Percentiles rank a stretch among this genome's conserved stretches.
Evolutionary conservation across 1,140 invertebrate species (phyloP).

Genomic region (Zaprionus capensis): DNA sequence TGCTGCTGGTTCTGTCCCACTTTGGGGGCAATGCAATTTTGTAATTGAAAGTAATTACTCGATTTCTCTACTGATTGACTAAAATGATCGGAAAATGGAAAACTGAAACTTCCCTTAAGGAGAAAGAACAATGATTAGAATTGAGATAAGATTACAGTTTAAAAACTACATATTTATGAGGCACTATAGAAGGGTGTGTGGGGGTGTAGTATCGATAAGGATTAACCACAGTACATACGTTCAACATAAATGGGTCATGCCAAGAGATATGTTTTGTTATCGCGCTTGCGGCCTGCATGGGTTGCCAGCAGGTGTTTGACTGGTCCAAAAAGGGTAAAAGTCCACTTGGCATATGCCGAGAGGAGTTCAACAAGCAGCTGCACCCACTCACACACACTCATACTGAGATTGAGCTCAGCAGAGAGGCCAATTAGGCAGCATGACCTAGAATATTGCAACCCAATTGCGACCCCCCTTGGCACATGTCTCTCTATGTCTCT

Average conservation of each 20-base stretch:
- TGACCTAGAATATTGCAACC: constrained; percentile 75
- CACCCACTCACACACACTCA: constrained; percentile 28
- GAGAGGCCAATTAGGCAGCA: constrained; percentile 65
- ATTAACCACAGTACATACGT: not conserved
- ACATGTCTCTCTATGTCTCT: constrained; percentile 8
- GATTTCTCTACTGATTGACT: constrained; percentile 20
- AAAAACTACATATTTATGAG: not conserved
- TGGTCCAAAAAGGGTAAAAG: constrained; percentile 23
- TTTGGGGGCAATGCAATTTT: constrained; percentile 58
- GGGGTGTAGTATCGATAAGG: not conserved
- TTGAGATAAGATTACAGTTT: not conserved
- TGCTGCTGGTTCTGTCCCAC: not conserved
- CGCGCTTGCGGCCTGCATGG: not conserved
- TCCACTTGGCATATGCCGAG: constrained; percentile 41
- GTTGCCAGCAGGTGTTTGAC: constrained; percentile 25
- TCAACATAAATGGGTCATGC: not conserved
- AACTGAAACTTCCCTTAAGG: not conserved
- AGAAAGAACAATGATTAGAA: not conserved
- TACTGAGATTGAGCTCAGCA: constrained; percentile 18
- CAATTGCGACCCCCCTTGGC: constrained; percentile 47
- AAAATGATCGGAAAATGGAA: not conserved
- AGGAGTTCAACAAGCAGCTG: constrained; percentile 32
- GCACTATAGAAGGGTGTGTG: not conserved
- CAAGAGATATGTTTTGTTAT: not conserved
- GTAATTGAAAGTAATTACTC: constrained; percentile 64